phyloP scores from a whole-genome alignment of 2,797 vertebrate species.

The Rhincodon typus region DNA sequence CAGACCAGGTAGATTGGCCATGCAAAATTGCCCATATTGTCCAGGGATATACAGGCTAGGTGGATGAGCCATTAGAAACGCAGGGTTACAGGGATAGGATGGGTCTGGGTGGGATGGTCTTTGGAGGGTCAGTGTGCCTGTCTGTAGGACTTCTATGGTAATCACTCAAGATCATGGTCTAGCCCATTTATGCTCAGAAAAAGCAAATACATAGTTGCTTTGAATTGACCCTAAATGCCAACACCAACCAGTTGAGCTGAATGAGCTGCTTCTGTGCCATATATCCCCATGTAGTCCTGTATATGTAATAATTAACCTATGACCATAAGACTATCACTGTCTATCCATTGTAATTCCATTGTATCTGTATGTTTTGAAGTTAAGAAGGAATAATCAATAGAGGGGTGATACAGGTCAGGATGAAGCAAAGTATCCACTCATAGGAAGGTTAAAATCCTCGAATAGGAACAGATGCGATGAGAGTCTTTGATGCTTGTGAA shows the following conservation, averaged over 20 bases:
- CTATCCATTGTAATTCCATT: neutral
- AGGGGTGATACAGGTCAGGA: neutral
- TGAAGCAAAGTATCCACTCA: neutral
- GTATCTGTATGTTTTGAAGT: neutral
- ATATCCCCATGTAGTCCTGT: neutral
- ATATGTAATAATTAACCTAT: neutral
- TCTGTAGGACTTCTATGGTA: too few species aligned
- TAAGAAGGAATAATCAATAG: neutral
- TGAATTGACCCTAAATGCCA: neutral
- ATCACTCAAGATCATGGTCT: too few species aligned
- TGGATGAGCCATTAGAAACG: too few species aligned
- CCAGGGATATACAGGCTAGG: too few species aligned
- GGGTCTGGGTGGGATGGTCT: too few species aligned
- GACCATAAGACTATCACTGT: neutral
- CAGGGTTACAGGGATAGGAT: too few species aligned
- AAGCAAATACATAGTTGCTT: neutral
- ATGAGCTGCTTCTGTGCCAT: neutral
- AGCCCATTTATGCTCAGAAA: too few species aligned
- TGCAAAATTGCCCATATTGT: too few species aligned
- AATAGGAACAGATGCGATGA: neutral
- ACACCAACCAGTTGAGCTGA: neutral
- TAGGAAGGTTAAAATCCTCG: neutral
- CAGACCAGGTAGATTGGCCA: too few species aligned
- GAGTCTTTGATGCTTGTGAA: neutral
- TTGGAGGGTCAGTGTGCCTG: too few species aligned